phyloP scores from a whole-genome alignment of 2,113 vertebrate genomes.

The Serinus canaria region DNA sequence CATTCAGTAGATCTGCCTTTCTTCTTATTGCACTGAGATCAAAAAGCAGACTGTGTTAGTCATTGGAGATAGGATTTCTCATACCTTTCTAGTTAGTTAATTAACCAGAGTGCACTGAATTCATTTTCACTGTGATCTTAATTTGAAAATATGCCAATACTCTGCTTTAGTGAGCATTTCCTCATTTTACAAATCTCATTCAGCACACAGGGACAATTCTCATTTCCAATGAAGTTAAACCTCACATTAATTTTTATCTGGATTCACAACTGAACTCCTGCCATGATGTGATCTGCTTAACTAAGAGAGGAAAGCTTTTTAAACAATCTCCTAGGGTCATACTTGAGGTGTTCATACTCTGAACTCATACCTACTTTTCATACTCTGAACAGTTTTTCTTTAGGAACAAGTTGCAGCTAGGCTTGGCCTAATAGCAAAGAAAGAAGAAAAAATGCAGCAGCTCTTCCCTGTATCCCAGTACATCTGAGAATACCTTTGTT shows the following conservation, averaged over 20 bases:
- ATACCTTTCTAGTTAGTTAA: constrained; percentile 43
- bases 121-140: constrained; percentile 48
- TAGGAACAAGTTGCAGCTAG: not conserved
- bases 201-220: not conserved
- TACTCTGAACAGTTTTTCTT: not conserved
- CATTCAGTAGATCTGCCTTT: constrained; percentile 3
- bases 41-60: constrained; percentile 41
- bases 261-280: not conserved
- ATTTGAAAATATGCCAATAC: constrained; percentile 43
- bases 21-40: constrained; percentile 20
- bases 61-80: constrained; percentile 36
- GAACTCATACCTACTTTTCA: too few relatives aligned
- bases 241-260: not conserved
- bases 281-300: not conserved
- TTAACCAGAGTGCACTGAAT: constrained; percentile 28
- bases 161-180: constrained; percentile 15
- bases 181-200: constrained; percentile 25
- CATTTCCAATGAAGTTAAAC: constrained; percentile 1
- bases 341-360: too few relatives aligned
- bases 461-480: not conserved
- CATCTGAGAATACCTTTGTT: not conserved
- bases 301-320: not conserved
- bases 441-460: not conserved
- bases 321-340: not conserved
- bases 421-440: not conserved